Evolutionary conservation across 2,797 vertebrate genomes (phyloP).

Genomic region (Mormyrops attenuatus): DNA sequence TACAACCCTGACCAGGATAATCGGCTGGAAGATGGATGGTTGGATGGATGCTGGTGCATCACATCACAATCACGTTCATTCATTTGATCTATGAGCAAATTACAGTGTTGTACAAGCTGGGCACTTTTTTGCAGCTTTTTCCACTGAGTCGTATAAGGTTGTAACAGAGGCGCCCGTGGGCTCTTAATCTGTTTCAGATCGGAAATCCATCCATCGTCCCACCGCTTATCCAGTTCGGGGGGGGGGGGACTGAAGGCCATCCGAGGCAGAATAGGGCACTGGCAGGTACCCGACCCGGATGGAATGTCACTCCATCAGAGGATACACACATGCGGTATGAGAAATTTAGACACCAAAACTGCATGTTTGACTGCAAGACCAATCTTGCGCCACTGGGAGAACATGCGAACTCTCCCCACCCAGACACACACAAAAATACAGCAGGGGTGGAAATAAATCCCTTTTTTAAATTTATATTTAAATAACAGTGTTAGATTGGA

Average conservation of each 20-base stretch:
- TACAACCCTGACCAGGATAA: neutral
- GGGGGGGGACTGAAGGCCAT: neutral
- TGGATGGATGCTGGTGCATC: neutral
- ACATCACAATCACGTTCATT: neutral
- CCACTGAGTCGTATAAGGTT: neutral
- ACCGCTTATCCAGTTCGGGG: neutral
- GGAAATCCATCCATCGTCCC: neutral
- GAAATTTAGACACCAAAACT: neutral
- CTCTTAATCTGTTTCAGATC: neutral
- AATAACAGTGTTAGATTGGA: neutral
- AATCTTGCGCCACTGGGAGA: neutral
- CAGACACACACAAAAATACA: neutral
- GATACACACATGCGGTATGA: neutral
- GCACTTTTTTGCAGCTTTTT: neutral
- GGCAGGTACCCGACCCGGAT: neutral
- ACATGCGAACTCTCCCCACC: neutral
- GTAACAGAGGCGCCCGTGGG: neutral
- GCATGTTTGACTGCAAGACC: neutral
- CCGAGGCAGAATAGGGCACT: neutral
- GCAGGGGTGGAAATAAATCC: neutral
- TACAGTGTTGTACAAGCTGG: neutral
- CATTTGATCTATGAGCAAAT: constrained; percentile 7
- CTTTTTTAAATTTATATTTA: neutral
- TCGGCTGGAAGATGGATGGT: neutral
- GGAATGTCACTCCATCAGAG: neutral